Percentiles rank a stretch among this genome's conserved stretches.
Conservation (phyloP, 2,113 vertebrate species). For the Polyodon spathula region DNA sequence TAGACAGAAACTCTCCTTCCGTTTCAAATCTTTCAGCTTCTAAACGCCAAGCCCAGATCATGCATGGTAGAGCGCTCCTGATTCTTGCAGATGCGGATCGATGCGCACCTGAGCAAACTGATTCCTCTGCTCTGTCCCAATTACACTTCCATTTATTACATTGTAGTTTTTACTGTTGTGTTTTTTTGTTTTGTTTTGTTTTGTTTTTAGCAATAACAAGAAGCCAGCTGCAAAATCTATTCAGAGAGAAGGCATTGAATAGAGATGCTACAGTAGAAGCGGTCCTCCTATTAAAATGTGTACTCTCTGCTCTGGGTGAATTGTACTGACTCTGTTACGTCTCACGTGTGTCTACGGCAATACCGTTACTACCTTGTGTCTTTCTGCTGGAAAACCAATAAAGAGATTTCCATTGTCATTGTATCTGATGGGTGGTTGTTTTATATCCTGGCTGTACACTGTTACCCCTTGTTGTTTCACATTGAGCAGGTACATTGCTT, state of each 20-base stretch:
- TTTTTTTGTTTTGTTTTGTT: too few species aligned
- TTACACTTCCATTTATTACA: slow-evolving; percentile 23
- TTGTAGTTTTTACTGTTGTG: slow-evolving; percentile 25
- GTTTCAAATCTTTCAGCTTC: slow-evolving; percentile 25
- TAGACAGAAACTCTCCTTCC: too few species aligned
- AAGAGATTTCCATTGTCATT: slow-evolving; percentile 29
- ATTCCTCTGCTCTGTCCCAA: too few species aligned
- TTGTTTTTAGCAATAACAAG: too few species aligned
- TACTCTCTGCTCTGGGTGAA: slow-evolving; percentile 25
- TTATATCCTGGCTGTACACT: neutral
- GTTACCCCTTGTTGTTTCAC: too few species aligned
- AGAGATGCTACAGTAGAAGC: slow-evolving; percentile 19
- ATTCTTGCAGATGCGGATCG: too few species aligned
- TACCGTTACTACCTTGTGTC: slow-evolving; percentile 29
- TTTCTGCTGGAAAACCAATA: slow-evolving; percentile 49
- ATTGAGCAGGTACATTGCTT: too few species aligned
- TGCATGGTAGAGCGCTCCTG: too few species aligned
- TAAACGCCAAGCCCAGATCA: too few species aligned
- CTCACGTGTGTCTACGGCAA: slow-evolving; percentile 26
- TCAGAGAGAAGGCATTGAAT: too few species aligned
- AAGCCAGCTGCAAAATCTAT: too few species aligned
- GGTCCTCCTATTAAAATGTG: slow-evolving; percentile 23
- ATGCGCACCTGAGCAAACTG: too few species aligned
- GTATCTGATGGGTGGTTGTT: neutral
- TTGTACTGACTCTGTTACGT: slow-evolving; percentile 25